Conservation (phyloP, 2,113 vertebrate genomes). For the Embiotoca jacksoni region DNA sequence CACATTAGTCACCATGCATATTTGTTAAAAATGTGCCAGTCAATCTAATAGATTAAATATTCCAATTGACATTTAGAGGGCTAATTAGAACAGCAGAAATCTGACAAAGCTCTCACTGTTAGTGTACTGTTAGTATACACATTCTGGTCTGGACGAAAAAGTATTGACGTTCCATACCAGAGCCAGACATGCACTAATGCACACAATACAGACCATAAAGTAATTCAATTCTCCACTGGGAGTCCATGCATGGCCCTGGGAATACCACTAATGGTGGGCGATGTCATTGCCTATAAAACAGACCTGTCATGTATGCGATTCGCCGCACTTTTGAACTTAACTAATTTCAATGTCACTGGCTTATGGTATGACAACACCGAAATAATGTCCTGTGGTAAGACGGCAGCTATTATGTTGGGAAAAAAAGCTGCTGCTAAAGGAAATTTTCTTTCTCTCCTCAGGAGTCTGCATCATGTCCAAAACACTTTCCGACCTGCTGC, state of each 20-base stretch:
- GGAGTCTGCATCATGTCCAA: slow-evolving; percentile 8
- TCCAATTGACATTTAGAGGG: background rate
- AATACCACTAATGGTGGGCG: slow-evolving; percentile 68
- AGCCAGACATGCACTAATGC: slow-evolving; percentile 14
- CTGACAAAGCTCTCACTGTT: background rate
- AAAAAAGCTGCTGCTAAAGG: slow-evolving; percentile 35
- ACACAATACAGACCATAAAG: slow-evolving; percentile 42
- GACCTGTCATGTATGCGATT: slow-evolving; percentile 26
- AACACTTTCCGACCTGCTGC: background rate
- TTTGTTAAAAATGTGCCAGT: too few species aligned
- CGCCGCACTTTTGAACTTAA: slow-evolving; percentile 48
- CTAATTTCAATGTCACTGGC: slow-evolving; percentile 51
- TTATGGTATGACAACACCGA: slow-evolving; percentile 39
- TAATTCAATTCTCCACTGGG: slow-evolving; percentile 59
- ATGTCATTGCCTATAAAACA: slow-evolving; percentile 62
- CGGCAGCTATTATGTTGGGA: slow-evolving; percentile 30
- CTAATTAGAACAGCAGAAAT: background rate
- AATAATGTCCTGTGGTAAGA: slow-evolving; percentile 47
- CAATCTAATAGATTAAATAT: too few species aligned
- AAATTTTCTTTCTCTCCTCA: slow-evolving; percentile 13
- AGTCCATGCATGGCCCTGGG: slow-evolving; percentile 53
- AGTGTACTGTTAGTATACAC: background rate
- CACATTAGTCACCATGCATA: too few species aligned
- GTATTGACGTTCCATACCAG: background rate
- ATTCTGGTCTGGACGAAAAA: background rate